Evolutionary conservation across 1,140 invertebrate species (phyloP).

Genomic region (Drosophila pseudoananassae): DNA sequence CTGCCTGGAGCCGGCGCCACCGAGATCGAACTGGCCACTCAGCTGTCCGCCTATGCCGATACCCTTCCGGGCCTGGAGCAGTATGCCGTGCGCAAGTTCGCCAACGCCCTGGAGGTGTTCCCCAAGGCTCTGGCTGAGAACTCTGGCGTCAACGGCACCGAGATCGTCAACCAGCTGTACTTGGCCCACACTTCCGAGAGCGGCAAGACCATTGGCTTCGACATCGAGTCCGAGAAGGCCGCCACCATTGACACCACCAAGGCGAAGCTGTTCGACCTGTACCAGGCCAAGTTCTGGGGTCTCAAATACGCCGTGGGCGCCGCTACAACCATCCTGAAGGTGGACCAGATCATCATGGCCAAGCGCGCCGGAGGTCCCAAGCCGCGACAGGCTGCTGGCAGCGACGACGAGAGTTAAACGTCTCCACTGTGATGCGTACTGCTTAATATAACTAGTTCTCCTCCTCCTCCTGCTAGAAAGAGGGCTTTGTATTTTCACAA

Average conservation of each 20-base stretch:
- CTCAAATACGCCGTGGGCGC: conserved; percentile 97
- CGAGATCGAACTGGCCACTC: conserved; percentile 96
- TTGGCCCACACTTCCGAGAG: conserved; percentile 93
- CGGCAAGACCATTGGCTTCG: conserved; percentile 93
- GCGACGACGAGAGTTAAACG: conserved; percentile 82
- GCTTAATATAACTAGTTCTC: conserved; percentile 52
- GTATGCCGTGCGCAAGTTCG: conserved; percentile 98
- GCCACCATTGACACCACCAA: conserved; percentile 90
- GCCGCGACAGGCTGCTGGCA: conserved; percentile 84
- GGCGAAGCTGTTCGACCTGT: conserved; percentile 93
- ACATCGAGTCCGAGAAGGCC: conserved; percentile 91
- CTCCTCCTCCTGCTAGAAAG: conserved; percentile 6
- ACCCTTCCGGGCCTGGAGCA: conserved; percentile 97
- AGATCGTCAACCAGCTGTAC: conserved; percentile 95
- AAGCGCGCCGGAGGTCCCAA: conserved; percentile 98
- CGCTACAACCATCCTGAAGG: conserved; percentile 96
- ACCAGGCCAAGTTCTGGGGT: conserved; percentile 95
- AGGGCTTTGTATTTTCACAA: conserved; percentile 62
- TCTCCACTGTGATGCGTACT: conserved; percentile 14
- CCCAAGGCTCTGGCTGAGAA: conserved; percentile 98
- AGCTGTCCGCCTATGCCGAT: conserved; percentile 94
- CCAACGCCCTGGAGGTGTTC: conserved; percentile 94
- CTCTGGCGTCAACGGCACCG: conserved; percentile 94
- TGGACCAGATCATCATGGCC: conserved; percentile 99
- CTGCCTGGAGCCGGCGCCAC: conserved; percentile 97